Base-by-base conservation (phyloP, 2,797 vertebrate genomes). In the Oryzias sinensis region DNA sequence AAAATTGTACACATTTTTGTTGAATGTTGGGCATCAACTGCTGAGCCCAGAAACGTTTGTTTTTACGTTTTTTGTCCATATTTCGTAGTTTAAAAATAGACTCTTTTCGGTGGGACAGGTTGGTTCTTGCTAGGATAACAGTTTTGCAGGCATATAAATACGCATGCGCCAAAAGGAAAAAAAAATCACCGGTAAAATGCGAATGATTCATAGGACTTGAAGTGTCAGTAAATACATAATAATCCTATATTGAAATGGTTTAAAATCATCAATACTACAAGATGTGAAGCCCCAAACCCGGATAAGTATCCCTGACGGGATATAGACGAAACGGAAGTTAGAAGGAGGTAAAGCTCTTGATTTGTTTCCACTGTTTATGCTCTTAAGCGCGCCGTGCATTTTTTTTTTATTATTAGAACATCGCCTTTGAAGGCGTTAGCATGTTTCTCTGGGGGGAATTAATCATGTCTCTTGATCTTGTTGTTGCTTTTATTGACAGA, bases 381-480 rank as follows among this genome's bases (percentile, higher is more conserved):
- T 27, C 55, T 66, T 48, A 49, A 72, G 7, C 64, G 24, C 69
- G 49, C 72, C 4, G 59, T 68, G 74, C 72, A 78, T 37, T 37
- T 37, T 37, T 37, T 37, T 0, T 9, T 87, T 87, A 85, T 88
- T 82, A 82, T 87, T 89, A 89, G 87, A 88, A 88, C 88, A 86
- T 80, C 55, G 73, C 77, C 78, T 84, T 81, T 73, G 76, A 82
- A 84, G 82, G 81, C 76, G 57, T 72, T 76, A 43, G 8, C 40
- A 17, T 82, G 70, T 56, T 50, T 67, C 47, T 68, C 45, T 49
- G 56, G 43, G 37, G 46, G 52, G 25, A 47, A 44, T 51, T 17
- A 40, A 70, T 20, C 14, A 55, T 74, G 70, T 59, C 74, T 56
- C 53, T 52, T 44, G 62, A 56, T 66, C 55, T 84, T 74, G 68